Conservation (phyloP, 2,113 vertebrate species). For the Butastur rufipennis region DNA sequence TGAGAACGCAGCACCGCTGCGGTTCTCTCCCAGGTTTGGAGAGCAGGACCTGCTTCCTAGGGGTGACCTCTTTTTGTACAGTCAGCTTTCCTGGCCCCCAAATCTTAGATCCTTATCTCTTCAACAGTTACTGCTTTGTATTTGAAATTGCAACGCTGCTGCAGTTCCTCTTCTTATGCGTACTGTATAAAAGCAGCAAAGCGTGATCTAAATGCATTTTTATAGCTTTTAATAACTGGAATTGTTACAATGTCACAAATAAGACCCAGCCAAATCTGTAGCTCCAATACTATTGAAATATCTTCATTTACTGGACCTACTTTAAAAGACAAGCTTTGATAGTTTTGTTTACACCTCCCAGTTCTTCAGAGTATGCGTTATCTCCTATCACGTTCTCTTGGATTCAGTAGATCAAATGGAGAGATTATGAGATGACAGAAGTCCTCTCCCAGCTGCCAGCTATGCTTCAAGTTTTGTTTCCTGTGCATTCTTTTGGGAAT, state of each 20-base stretch:
- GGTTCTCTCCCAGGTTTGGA: rapidly evolving
- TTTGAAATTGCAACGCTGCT: neutral
- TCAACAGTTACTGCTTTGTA: neutral
- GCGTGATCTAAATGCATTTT: neutral
- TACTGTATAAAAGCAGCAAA: neutral
- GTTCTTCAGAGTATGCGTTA: neutral
- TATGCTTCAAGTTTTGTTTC: neutral
- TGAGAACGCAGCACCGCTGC: neutral
- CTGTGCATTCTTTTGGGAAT: neutral
- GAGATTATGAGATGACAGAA: neutral
- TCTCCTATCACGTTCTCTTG: neutral
- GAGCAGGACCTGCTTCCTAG: neutral
- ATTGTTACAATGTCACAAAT: neutral
- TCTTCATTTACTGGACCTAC: neutral
- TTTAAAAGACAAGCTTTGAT: neutral
- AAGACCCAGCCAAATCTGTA: neutral
- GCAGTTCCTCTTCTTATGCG: neutral
- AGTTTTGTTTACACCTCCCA: neutral
- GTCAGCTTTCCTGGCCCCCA: neutral
- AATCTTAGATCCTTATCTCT: neutral
- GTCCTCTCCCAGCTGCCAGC: neutral
- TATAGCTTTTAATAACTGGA: neutral
- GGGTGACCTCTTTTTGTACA: neutral
- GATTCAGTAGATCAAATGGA: neutral
- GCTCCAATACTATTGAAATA: neutral